Percentiles rank a stretch among this genome's conserved stretches.
Conservation (phyloP, 1,140 invertebrate species). For the Drosophila mauritiana region DNA sequence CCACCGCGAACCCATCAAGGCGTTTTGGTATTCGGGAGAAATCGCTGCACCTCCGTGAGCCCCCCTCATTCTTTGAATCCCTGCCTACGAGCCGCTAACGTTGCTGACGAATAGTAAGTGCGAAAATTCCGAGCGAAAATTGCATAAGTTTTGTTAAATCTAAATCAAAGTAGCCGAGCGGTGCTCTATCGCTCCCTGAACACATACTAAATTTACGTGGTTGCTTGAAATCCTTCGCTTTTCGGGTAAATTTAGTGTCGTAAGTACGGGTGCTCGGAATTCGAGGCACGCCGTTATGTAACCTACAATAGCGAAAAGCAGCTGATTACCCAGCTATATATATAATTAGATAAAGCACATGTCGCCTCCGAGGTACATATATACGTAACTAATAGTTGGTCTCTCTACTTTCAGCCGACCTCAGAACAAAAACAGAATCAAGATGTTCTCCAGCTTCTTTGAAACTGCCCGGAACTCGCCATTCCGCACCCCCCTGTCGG, state of each 20-base stretch:
- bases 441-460: slow-evolving; percentile 90
- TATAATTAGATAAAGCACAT: slow-evolving; percentile 60
- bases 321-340: slow-evolving; percentile 53
- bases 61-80: slow-evolving; percentile 28
- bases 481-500: slow-evolving; percentile 89
- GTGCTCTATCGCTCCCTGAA: neutral
- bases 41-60: neutral
- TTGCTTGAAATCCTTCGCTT: neutral
- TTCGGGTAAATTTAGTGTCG: neutral
- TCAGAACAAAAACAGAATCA: slow-evolving; percentile 16
- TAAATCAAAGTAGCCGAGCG: slow-evolving; percentile 4
- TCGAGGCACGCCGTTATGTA: slow-evolving; percentile 70
- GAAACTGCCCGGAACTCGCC: slow-evolving; percentile 91
- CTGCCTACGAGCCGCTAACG: slow-evolving; percentile 16
- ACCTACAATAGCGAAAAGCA: slow-evolving; percentile 60
- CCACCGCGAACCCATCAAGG: neutral
- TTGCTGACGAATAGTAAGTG: slow-evolving; percentile 49
- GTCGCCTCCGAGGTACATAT: slow-evolving; percentile 4
- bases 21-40: neutral
- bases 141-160: slow-evolving; percentile 26
- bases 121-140: slow-evolving; percentile 23
- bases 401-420: slow-evolving; percentile 32
- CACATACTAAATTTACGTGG: slow-evolving; percentile 14
- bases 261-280: slow-evolving; percentile 3
- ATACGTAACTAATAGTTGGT: slow-evolving; percentile 5